phyloP scores from a whole-genome alignment of 2,113 vertebrate species.

The Cephalopterus ornatus region DNA sequence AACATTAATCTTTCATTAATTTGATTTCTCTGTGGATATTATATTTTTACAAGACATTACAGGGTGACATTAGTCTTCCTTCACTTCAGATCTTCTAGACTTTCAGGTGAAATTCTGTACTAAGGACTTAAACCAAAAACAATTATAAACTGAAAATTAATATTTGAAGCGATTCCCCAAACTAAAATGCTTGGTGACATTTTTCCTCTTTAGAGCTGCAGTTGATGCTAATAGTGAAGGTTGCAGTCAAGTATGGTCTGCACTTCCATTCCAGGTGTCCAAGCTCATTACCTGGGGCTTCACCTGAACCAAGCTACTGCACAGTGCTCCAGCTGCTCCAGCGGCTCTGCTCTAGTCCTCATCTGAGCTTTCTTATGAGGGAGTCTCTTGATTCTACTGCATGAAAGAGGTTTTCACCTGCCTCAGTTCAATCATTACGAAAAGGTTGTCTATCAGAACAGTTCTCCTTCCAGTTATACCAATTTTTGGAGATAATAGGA shows the following conservation, averaged over 20 bases:
- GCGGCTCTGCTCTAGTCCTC: not conserved
- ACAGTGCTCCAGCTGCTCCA: not conserved
- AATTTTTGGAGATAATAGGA: not conserved
- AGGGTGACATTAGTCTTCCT: not conserved
- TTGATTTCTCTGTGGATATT: not conserved
- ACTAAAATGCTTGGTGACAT: not conserved
- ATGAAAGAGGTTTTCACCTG: not conserved
- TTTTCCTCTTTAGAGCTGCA: not conserved
- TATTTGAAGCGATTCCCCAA: not conserved
- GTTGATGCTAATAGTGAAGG: not conserved
- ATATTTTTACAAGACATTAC: not conserved
- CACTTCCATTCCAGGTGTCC: not conserved
- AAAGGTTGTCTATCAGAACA: not conserved
- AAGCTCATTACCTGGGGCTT: not conserved
- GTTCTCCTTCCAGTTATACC: not conserved
- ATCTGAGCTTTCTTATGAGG: not conserved
- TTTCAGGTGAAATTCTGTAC: not conserved
- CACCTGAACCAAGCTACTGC: not conserved
- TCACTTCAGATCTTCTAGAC: not conserved
- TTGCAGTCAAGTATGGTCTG: not conserved
- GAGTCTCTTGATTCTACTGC: not conserved
- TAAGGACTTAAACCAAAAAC: not conserved
- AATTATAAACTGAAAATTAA: not conserved
- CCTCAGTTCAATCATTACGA: not conserved
- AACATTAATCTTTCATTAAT: conserved; percentile 50